Percentiles rank a stretch among this genome's conserved stretches.
Conservation (phyloP, 2,888 invertebrate genomes). For the Emmelina monodactyla region DNA sequence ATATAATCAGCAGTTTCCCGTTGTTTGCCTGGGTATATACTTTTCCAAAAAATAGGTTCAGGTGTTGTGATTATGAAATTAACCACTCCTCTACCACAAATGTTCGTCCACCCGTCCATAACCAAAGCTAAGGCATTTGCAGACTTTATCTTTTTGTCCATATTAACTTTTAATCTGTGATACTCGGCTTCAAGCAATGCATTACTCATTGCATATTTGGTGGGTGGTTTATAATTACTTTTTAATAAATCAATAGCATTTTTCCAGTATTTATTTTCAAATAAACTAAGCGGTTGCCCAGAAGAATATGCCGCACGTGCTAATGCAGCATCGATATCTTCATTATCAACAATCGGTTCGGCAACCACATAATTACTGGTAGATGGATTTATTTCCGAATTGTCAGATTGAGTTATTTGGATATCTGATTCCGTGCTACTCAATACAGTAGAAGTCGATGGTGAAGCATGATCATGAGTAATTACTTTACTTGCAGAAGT, state of each 20-base stretch:
- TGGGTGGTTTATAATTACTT: constrained; percentile 6
- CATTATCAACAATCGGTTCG: constrained; percentile 3
- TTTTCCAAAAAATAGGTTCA: too few species aligned
- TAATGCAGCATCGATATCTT: constrained; percentile 9
- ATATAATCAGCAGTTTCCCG: too few species aligned
- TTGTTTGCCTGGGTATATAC: too few species aligned
- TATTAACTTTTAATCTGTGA: constrained; percentile 6
- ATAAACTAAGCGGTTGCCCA: constrained; percentile 7
- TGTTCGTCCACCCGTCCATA: constrained; percentile 11
- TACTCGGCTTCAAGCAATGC: constrained; percentile 9
- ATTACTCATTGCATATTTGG: constrained; percentile 8
- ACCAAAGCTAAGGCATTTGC: constrained; percentile 8
- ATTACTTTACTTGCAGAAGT: too few species aligned
- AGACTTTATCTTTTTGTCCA: constrained; percentile 7
- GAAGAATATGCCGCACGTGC: constrained; percentile 10
- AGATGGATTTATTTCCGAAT: not conserved
- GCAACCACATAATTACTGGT: constrained; percentile 1
- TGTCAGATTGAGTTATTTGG: not conserved
- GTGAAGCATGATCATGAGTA: too few species aligned
- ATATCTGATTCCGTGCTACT: not conserved
- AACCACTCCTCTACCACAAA: constrained; percentile 9
- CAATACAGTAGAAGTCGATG: too few species aligned
- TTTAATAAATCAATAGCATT: constrained; percentile 6
- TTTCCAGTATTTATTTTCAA: constrained; percentile 9
- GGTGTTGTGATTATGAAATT: constrained; percentile 13